Conservation (phyloP, 2,113 vertebrate species). For the Sorex araneus region DNA sequence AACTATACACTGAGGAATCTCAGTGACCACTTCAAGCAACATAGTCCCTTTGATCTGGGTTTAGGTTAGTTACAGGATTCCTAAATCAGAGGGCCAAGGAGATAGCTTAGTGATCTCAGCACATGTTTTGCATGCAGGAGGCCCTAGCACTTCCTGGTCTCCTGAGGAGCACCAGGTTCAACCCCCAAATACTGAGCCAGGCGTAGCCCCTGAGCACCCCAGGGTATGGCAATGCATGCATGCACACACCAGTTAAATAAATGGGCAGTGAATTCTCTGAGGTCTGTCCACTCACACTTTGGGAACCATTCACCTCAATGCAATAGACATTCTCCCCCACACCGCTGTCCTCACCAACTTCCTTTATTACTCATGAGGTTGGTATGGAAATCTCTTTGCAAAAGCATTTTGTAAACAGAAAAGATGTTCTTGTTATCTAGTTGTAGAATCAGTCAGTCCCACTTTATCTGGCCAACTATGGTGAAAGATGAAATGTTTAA, state of each 20-base stretch:
- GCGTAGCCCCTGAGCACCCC: too few relatives aligned
- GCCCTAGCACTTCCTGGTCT: too few relatives aligned
- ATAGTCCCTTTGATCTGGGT: too few relatives aligned
- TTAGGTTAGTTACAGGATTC: too few relatives aligned
- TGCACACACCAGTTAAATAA: background rate
- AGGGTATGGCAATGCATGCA: too few relatives aligned
- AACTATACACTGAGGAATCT: too few relatives aligned
- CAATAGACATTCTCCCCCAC: background rate
- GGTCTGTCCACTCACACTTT: background rate
- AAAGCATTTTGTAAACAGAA: conserved; percentile 41
- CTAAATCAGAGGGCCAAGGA: too few relatives aligned
- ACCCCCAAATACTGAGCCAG: too few relatives aligned
- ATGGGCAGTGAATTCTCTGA: background rate
- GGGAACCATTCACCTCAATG: conserved; percentile 7
- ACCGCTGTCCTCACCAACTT: background rate
- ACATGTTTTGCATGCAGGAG: too few relatives aligned
- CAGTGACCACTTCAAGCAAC: too few relatives aligned
- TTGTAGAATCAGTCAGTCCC: background rate
- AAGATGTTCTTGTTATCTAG: conserved; percentile 22
- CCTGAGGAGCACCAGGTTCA: too few relatives aligned
- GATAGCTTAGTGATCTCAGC: too few relatives aligned
- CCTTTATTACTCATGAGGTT: background rate
- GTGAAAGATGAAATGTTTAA: conserved; percentile 42
- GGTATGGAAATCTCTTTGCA: conserved; percentile 32
- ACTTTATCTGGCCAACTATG: background rate